Percentiles rank a stretch among this genome's conserved stretches.
Evolutionary conservation across 2,888 invertebrate species (phyloP).

Genomic region (Napeogenes sylphis): DNA sequence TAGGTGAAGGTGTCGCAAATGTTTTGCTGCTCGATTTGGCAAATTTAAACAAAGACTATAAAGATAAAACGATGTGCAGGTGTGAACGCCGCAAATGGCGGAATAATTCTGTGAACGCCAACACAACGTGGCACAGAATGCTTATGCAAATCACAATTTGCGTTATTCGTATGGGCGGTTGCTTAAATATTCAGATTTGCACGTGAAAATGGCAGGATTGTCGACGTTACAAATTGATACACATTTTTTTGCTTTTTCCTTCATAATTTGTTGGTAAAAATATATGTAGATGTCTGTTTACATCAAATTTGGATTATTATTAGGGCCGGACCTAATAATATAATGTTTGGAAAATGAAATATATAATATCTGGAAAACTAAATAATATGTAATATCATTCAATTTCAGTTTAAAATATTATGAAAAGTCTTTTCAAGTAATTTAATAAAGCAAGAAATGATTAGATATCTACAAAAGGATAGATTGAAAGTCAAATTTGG

Average conservation of each 20-base stretch:
- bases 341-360: no score
- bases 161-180: conserved; percentile 35
- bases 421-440: no score
- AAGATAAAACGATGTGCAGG: conserved; percentile 31
- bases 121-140: conserved; percentile 41
- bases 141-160: conserved; percentile 58
- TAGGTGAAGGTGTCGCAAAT: conserved; percentile 23
- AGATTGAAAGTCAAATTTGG: no score
- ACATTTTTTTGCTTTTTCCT: conserved; percentile 24
- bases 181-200: conserved; percentile 33
- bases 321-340: no score
- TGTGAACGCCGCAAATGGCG: conserved; percentile 37
- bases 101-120: conserved; percentile 40
- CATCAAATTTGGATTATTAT: not conserved
- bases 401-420: no score
- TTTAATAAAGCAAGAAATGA: no score
- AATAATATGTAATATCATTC: no score
- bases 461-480: no score
- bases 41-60: conserved; percentile 29
- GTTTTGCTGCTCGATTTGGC: conserved; percentile 31
- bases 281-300: not conserved
- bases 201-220: conserved; percentile 27
- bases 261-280: conserved; percentile 6
- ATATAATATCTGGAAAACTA: no score
- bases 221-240: conserved; percentile 30